phyloP scores from a whole-genome alignment of 2,888 invertebrate species.

The Cantharis lateralis region DNA sequence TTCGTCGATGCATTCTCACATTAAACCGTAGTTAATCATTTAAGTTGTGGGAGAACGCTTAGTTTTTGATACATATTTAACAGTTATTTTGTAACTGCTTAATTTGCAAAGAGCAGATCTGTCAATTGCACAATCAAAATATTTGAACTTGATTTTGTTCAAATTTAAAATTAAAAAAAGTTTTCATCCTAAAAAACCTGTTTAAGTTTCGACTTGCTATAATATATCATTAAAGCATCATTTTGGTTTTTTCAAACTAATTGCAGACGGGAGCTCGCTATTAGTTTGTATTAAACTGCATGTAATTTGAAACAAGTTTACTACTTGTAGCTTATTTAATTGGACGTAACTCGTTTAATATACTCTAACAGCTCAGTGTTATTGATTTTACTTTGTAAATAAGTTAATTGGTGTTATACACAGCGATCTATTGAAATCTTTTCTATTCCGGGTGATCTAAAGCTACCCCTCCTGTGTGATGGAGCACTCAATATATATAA shows the following conservation, averaged over 20 bases:
- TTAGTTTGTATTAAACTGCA: neutral
- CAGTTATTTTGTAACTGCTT: neutral
- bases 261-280: neutral
- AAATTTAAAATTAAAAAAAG: neutral
- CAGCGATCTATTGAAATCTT: too few species aligned
- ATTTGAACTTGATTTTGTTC: neutral
- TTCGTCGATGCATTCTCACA: neutral
- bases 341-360: neutral
- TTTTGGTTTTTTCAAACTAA: neutral
- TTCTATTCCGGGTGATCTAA: too few species aligned
- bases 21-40: neutral
- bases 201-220: neutral
- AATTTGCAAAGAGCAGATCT: too few species aligned
- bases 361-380: neutral
- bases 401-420: neutral
- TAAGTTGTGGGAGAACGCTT: too few species aligned
- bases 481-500: too few species aligned
- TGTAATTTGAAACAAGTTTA: neutral
- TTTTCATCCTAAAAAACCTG: neutral
- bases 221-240: neutral
- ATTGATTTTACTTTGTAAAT: neutral
- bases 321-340: neutral
- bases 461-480: too few species aligned
- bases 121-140: neutral
- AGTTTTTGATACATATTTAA: neutral